phyloP scores from a whole-genome alignment of 92 coral and sea anemone species.

The Anthopleura xanthogrammica region DNA sequence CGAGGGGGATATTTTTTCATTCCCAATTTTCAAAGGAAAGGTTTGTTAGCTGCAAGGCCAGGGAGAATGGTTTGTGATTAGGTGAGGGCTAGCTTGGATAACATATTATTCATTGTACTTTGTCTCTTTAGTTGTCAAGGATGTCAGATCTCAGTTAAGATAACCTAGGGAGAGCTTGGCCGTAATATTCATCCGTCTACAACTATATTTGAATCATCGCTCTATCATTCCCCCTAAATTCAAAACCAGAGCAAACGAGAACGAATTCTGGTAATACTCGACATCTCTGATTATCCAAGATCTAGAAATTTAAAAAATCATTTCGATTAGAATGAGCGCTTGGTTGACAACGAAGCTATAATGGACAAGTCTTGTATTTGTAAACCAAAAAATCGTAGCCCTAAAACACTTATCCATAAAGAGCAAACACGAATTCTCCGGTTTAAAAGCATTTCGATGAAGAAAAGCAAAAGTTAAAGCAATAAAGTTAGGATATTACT shows the following conservation, averaged over 20 bases:
- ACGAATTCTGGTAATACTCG: background rate
- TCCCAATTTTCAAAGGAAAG: constrained; percentile 2
- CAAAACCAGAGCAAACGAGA: background rate
- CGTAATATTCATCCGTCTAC: constrained; percentile 13
- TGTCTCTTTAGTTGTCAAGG: constrained; percentile 32
- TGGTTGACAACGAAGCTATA: constrained; percentile 26
- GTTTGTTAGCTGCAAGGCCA: background rate
- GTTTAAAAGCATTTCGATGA: background rate
- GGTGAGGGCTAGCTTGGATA: constrained; percentile 31
- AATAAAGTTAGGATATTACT: background rate
- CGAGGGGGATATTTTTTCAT: background rate
- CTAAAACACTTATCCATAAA: background rate
- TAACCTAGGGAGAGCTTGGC: constrained; percentile 1
- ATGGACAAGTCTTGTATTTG: background rate
- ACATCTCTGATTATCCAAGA: background rate
- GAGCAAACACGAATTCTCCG: constrained; percentile 3
- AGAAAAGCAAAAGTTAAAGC: background rate
- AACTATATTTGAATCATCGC: background rate
- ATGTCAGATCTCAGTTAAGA: constrained; percentile 31
- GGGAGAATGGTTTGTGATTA: background rate
- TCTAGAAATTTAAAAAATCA: background rate
- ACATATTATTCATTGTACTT: constrained; percentile 18
- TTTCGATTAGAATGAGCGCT: background rate
- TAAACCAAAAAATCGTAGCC: background rate
- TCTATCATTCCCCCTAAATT: background rate